These are phyloP conservation scores for Virgularia gustaviana DNA, from an alignment of 92 coral and sea anemone species.

Conservation along the genomic window DNA sequence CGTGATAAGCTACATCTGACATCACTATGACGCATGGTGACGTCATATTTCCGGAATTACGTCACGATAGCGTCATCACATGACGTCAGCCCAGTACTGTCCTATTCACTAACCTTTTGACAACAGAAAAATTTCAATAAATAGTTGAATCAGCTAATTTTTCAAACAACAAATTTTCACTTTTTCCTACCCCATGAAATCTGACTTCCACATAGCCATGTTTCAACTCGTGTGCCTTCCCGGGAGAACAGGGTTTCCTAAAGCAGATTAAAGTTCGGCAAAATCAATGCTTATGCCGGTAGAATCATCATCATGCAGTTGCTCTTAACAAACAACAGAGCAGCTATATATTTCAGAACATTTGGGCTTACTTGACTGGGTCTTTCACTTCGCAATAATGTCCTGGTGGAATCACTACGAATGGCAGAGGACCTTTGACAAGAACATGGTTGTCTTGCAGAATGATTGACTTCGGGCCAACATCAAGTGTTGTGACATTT, in stretches of 20 bases:
- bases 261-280: not conserved
- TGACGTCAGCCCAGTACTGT: not conserved
- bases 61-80: too few species aligned
- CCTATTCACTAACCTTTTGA: not conserved
- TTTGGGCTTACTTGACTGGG: conserved; percentile 79
- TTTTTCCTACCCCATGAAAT: conserved; percentile 67
- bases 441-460: conserved; percentile 87
- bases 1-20: too few species aligned
- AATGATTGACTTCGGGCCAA: conserved; percentile 88
- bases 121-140: not conserved
- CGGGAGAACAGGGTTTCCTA: conserved; percentile 78
- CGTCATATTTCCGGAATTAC: too few species aligned
- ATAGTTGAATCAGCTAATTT: not conserved
- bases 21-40: too few species aligned
- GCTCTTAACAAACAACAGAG: not conserved
- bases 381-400: conserved; percentile 78
- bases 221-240: conserved; percentile 62
- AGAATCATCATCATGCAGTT: not conserved
- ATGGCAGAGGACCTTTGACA: conserved; percentile 78
- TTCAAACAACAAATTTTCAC: not conserved
- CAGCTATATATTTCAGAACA: too few species aligned
- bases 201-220: conserved; percentile 85
- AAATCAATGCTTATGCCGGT: not conserved
- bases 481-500: conserved; percentile 80
- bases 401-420: conserved; percentile 86